Evolutionary conservation across 2,113 vertebrate genomes (phyloP).

Genomic region (Thunnus maccoyii): DNA sequence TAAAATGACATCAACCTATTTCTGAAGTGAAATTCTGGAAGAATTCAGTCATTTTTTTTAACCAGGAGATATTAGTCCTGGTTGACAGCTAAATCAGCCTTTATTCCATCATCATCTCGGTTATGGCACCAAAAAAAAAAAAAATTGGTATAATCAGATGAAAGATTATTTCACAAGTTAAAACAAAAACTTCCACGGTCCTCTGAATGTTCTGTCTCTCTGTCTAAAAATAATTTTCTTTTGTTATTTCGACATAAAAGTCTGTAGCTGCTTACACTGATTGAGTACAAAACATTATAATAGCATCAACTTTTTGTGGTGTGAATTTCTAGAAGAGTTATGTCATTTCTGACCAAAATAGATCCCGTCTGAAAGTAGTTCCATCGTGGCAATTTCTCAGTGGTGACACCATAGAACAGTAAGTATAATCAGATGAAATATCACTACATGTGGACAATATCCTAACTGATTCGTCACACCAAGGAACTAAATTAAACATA

Average conservation of each 20-base stretch:
- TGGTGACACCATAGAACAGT: background rate
- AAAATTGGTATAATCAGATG: background rate
- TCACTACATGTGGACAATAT: background rate
- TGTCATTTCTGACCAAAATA: too few species aligned
- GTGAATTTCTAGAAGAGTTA: too few species aligned
- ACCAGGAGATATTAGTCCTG: background rate
- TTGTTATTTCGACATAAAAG: too few species aligned
- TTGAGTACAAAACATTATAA: too few species aligned
- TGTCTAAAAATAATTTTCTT: too few species aligned
- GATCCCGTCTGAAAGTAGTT: background rate
- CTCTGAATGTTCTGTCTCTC: too few species aligned
- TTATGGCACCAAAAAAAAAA: conserved; percentile 7
- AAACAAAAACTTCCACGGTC: too few species aligned
- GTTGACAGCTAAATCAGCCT: background rate
- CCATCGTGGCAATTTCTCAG: background rate
- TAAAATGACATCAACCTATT: background rate
- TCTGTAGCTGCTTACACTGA: too few species aligned
- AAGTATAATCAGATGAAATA: conserved; percentile 1
- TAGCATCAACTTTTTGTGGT: too few species aligned
- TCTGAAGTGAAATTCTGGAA: background rate
- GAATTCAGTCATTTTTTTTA: background rate
- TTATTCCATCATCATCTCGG: conserved; percentile 1
- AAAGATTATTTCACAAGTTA: too few species aligned
- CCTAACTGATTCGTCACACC: conserved; percentile 1
- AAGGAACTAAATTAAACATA: background rate